A percentile compares a stretch with the other conserved stretches of the same genome.
Evolutionary conservation across 2,113 vertebrate species (phyloP).

Genomic region (Apaloderma vittatum): DNA sequence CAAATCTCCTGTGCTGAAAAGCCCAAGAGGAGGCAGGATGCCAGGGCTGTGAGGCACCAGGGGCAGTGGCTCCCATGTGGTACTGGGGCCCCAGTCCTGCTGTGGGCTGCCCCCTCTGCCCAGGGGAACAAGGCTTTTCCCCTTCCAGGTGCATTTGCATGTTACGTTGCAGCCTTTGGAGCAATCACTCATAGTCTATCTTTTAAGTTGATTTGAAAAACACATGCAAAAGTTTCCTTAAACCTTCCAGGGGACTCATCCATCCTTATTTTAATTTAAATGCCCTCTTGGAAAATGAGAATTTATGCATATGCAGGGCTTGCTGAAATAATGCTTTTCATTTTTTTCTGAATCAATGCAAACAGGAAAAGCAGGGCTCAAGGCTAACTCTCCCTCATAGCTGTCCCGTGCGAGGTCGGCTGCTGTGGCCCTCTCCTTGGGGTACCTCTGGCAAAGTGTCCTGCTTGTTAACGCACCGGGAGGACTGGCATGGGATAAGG

Average conservation of each 20-base stretch:
- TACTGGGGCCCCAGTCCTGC: background rate
- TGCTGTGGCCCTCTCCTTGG: background rate
- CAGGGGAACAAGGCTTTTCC: background rate
- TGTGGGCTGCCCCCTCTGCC: background rate
- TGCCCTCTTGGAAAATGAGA: background rate
- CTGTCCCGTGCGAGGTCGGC: background rate
- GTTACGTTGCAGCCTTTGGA: background rate
- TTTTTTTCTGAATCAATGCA: background rate
- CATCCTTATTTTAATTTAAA: background rate
- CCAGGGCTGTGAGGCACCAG: background rate
- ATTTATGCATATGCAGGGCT: background rate
- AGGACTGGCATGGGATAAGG: background rate
- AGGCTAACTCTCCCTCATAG: background rate
- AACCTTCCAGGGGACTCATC: background rate
- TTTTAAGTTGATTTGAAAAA: conserved; percentile 15
- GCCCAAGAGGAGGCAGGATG: background rate
- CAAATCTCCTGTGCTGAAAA: background rate
- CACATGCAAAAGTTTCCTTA: background rate
- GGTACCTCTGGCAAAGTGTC: background rate
- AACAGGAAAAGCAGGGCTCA: background rate
- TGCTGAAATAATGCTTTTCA: background rate
- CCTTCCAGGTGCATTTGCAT: background rate
- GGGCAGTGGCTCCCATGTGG: background rate
- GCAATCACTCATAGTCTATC: background rate
- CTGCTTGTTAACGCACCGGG: background rate